Percentiles rank a stretch among this genome's conserved stretches.
Conservation (phyloP, 2,113 vertebrate species). For the Takifugu flavidus region DNA sequence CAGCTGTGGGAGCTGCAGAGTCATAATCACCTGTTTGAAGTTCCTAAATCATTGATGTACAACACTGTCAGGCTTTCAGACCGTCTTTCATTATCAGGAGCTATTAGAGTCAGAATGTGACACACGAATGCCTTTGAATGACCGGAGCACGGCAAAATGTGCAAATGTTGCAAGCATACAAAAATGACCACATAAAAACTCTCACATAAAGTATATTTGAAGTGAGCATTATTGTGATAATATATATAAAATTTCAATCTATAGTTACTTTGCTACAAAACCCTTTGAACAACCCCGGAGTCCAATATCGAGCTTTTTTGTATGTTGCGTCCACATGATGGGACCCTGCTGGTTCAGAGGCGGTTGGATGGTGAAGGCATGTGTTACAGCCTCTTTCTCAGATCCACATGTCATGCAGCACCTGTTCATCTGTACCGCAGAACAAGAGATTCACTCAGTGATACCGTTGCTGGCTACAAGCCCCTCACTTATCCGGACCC, state of each 20-base stretch:
- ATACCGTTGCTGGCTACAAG: slow-evolving; percentile 36
- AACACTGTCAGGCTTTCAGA: slow-evolving; percentile 8
- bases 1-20: slow-evolving; percentile 53
- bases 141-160: background rate
- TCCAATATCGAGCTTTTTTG: background rate
- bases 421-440: slow-evolving; percentile 67
- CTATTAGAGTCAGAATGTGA: slow-evolving; percentile 7
- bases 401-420: slow-evolving; percentile 66
- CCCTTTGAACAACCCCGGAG: too few relatives aligned
- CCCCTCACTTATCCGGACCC: slow-evolving; percentile 30
- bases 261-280: too few relatives aligned
- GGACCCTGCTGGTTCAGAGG: too few relatives aligned
- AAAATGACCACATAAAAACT: too few relatives aligned
- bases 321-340: background rate
- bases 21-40: slow-evolving; percentile 56
- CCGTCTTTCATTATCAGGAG: slow-evolving; percentile 27
- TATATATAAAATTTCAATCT: too few relatives aligned
- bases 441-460: slow-evolving; percentile 44
- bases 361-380: background rate
- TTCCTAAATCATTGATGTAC: slow-evolving; percentile 22
- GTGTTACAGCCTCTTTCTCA: slow-evolving; percentile 36
- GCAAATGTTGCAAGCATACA: too few relatives aligned
- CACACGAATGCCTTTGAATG: slow-evolving; percentile 5
- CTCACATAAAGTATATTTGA: too few relatives aligned
- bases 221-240: too few relatives aligned